Percentiles rank a stretch among this genome's conserved stretches.
These are phyloP conservation scores for Plectropomus leopardus DNA, from an alignment of 2,113 vertebrate genomes.

Conservation along the genomic window DNA sequence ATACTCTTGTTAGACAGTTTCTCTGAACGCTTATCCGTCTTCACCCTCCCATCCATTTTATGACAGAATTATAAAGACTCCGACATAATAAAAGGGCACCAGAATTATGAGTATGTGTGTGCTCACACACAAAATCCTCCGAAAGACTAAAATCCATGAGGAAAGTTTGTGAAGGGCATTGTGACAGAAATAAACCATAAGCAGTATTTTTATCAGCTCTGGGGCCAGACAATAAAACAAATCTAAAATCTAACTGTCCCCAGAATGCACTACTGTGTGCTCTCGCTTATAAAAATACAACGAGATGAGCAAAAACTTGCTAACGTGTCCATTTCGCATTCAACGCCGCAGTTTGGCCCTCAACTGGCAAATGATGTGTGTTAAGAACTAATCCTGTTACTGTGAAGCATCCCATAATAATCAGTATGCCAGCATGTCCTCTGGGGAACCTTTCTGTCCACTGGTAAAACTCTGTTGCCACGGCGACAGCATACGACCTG, in stretches of 20 bases:
- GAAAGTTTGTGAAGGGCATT: conserved; percentile 48
- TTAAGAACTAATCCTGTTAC: conserved; percentile 53
- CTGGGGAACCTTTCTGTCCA: conserved; percentile 46
- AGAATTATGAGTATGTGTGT: background rate
- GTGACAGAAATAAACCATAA: conserved; percentile 25
- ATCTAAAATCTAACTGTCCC: conserved; percentile 26
- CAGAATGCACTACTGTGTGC: conserved; percentile 20
- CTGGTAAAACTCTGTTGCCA: conserved; percentile 47
- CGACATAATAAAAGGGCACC: background rate
- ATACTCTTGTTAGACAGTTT: background rate
- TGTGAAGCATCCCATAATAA: conserved; percentile 65
- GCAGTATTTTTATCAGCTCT: conserved; percentile 37
- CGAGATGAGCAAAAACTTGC: conserved; percentile 1
- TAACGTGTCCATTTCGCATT: conserved; percentile 25
- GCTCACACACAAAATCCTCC: background rate
- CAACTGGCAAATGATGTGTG: conserved; percentile 30
- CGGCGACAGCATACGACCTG: conserved; percentile 57
- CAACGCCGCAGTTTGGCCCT: conserved; percentile 2
- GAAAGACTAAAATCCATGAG: conserved; percentile 2
- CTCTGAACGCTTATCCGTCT: conserved; percentile 2
- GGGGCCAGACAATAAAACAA: conserved; percentile 12
- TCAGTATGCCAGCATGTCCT: conserved; percentile 54
- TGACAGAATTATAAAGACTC: conserved; percentile 7
- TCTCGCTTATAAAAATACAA: conserved; percentile 3
- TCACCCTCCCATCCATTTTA: conserved; percentile 8